A percentile compares a stretch with the other conserved stretches of the same genome.
These are phyloP conservation scores for Sebastes nivosus DNA, from an alignment of 2,797 vertebrate genomes.

Conservation along the genomic window DNA sequence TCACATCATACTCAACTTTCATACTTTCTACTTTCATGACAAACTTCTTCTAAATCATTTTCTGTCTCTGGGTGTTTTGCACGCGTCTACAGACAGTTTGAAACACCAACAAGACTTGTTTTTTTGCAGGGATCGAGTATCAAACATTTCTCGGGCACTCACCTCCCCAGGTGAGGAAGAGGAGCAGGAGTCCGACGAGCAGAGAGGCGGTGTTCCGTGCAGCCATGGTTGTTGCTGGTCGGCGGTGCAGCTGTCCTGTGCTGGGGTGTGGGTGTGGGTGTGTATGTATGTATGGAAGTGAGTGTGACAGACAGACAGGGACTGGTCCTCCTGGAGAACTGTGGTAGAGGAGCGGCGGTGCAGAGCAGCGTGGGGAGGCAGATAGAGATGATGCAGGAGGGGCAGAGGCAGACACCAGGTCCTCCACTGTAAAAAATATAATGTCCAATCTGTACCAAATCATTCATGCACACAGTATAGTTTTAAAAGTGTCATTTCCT, in stretches of 20 bases:
- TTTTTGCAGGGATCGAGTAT: not conserved
- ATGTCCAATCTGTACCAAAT: not conserved
- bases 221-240: slow-evolving; percentile 66
- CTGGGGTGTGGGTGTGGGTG: slow-evolving; percentile 8
- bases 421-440: slow-evolving; percentile 54
- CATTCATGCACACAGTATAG: not conserved
- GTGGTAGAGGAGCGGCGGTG: not conserved
- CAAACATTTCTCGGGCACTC: slow-evolving; percentile 37
- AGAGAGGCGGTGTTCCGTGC: slow-evolving; percentile 37
- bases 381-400: slow-evolving; percentile 43
- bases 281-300: slow-evolving; percentile 3
- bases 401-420: slow-evolving; percentile 25
- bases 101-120: not conserved
- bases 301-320: slow-evolving; percentile 30
- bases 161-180: slow-evolving; percentile 75
- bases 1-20: not conserved
- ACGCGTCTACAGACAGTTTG: not conserved
- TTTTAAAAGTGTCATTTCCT: rapidly evolving
- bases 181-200: slow-evolving; percentile 61
- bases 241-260: slow-evolving; percentile 44
- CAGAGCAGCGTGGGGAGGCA: slow-evolving; percentile 22
- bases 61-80: not conserved
- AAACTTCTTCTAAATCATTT: not conserved
- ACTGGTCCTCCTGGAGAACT: slow-evolving; percentile 45
- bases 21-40: not conserved